Percentiles rank a stretch among this genome's conserved stretches.
phyloP scores from a whole-genome alignment of 2,113 vertebrate genomes.

The Beaufortia kweichowensis region DNA sequence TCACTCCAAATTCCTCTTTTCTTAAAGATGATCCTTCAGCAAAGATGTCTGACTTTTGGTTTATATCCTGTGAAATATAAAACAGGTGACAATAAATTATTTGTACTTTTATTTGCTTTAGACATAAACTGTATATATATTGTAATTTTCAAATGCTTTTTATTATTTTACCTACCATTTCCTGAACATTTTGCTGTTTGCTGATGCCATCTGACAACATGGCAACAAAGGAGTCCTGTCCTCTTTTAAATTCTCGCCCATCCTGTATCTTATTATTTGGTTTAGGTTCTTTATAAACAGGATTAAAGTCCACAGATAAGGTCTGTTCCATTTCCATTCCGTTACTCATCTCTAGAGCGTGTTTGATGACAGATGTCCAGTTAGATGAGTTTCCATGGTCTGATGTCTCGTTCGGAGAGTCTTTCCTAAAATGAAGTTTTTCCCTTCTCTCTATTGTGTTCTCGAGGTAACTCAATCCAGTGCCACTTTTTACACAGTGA shows the following conservation, averaged over 20 bases:
- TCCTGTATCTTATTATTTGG: neutral
- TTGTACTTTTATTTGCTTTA: no score
- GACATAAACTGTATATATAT: no score
- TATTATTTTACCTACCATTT: slow-evolving; percentile 13
- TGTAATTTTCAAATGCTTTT: neutral
- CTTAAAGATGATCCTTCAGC: neutral
- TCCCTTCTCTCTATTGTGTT: slow-evolving; percentile 5
- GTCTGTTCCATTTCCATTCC: slow-evolving; percentile 31
- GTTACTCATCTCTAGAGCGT: slow-evolving; percentile 38
- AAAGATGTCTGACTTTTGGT: neutral
- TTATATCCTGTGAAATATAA: neutral
- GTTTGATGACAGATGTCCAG: slow-evolving; percentile 44
- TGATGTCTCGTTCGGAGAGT: neutral
- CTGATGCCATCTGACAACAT: slow-evolving; percentile 19
- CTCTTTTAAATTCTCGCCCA: neutral
- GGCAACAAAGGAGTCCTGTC: neutral
- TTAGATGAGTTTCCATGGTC: neutral
- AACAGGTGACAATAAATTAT: neutral
- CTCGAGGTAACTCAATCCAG: neutral
- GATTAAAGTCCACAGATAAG: slow-evolving; percentile 5
- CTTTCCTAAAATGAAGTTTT: neutral
- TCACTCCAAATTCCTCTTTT: neutral
- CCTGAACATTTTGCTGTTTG: slow-evolving; percentile 11
- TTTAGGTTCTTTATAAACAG: slow-evolving; percentile 7
- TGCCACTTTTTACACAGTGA: neutral